Evolutionary conservation across 2,888 invertebrate species (phyloP), one percentile per base, ranked within the genome.

Genomic region (Hoplodrina ambigua): DNA sequence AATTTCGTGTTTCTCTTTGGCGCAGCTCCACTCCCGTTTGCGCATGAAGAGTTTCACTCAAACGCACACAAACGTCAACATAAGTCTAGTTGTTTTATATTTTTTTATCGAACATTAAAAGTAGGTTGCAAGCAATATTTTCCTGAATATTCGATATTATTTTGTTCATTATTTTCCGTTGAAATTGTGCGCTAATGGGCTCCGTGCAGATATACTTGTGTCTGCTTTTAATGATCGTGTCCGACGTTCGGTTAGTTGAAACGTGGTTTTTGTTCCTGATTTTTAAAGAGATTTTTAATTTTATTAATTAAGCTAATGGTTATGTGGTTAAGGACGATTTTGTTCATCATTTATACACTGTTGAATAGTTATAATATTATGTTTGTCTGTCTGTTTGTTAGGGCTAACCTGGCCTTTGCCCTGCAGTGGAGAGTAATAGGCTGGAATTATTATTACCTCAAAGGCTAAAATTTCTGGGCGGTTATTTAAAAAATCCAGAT

Each of bases 161-260:
- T 63, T 33, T 33, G 62, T 63, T 78, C 71, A 76, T 78, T 78
- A 78, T 70, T 76, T 80, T 63, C 37, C 58, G 52, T 10, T 70
- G 58, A 69, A 58, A 75, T 54, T 65, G 49, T 52, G 55, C 57
- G 52, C 60, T 78, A 78, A 80, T 78, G 81, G 77, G 70, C 41
- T 61, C 11, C 25, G 17, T 49, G 15, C 17, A 30, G 20, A 63
- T 52, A 33, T 57, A 53, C 44, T 44, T 50, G 56, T 62, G 62
- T 58, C 49, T 75, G 58, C 17, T 65, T 65, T 69, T 75, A 65
- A 80, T 69, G 76, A 65, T 59, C 50, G 46, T 54, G 54, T 67
- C 50, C 37, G 2, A 56, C 15, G 58, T 49, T 66, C 41, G 46
- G 73, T 56, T 50, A 62, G 30, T 25, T 17, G 49, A 15, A 61